Evolutionary conservation across 2,888 invertebrate genomes (phyloP).

Genomic region (Sphinx pinastri): DNA sequence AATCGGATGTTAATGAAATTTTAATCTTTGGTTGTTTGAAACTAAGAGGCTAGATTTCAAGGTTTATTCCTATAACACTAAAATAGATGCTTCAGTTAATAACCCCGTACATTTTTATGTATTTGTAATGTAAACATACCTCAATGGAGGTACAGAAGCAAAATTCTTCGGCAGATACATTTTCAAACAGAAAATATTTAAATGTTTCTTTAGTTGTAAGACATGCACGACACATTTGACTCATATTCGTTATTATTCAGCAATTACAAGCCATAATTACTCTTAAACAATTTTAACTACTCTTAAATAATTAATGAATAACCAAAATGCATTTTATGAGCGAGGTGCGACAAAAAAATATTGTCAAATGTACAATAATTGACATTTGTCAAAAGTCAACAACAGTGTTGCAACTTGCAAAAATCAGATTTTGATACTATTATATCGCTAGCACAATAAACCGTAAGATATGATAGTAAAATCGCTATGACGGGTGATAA

Average conservation of each 20-base stretch:
- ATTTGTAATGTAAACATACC: constrained; percentile 46
- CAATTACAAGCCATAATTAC: not conserved
- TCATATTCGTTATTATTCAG: constrained; percentile 44
- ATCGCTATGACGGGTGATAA: too few species aligned
- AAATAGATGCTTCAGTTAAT: not conserved
- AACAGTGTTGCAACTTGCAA: too few species aligned
- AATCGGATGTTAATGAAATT: not conserved
- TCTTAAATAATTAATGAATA: too few species aligned
- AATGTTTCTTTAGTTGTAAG: constrained; percentile 61
- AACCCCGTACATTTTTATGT: not conserved
- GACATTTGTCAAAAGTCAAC: too few species aligned
- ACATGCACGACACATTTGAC: constrained; percentile 71
- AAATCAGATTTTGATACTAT: too few species aligned
- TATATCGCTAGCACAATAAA: too few species aligned
- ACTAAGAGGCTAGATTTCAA: not conserved
- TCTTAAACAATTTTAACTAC: not conserved
- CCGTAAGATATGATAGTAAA: too few species aligned
- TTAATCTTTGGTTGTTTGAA: not conserved
- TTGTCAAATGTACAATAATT: too few species aligned
- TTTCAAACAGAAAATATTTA: constrained; percentile 59
- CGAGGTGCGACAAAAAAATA: too few species aligned
- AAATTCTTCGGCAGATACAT: constrained; percentile 65
- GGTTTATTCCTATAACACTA: not conserved
- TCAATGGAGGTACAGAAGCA: constrained; percentile 73
- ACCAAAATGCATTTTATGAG: too few species aligned